Evolutionary conservation across 2,888 invertebrate species (phyloP).

Genomic region (Anorthoa munda): DNA sequence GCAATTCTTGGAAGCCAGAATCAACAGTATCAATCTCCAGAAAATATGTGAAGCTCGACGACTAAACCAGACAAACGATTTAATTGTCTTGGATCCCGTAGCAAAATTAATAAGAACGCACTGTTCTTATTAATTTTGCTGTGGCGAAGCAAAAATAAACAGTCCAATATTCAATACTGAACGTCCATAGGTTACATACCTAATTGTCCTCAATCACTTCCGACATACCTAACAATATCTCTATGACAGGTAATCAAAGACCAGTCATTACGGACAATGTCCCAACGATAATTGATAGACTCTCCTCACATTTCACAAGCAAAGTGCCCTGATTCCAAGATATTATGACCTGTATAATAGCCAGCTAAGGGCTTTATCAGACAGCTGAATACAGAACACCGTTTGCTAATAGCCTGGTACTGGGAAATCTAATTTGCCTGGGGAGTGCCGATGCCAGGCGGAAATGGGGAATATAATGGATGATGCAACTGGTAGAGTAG

Average conservation of each 20-base stretch:
- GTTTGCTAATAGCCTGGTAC: constrained; percentile 40
- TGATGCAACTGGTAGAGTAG: constrained; percentile 24
- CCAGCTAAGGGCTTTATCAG: constrained; percentile 26
- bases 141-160: background rate
- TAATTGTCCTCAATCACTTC: background rate
- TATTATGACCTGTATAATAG: constrained; percentile 26
- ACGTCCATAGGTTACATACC: background rate
- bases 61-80: background rate
- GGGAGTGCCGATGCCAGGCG: constrained; percentile 14
- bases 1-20: background rate
- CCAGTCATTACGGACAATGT: background rate
- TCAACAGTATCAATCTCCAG: background rate
- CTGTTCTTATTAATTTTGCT: too few relatives aligned
- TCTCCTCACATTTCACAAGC: background rate
- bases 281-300: background rate
- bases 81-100: background rate
- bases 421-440: constrained; percentile 40
- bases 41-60: background rate
- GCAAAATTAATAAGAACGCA: background rate
- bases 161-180: background rate
- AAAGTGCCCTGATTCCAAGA: constrained; percentile 12
- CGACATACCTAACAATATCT: background rate
- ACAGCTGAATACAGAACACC: constrained; percentile 14
- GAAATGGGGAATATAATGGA: constrained; percentile 24
- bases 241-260: background rate